phyloP scores from a whole-genome alignment of 2,888 invertebrate species.

The Gandaritis pyraliata region DNA sequence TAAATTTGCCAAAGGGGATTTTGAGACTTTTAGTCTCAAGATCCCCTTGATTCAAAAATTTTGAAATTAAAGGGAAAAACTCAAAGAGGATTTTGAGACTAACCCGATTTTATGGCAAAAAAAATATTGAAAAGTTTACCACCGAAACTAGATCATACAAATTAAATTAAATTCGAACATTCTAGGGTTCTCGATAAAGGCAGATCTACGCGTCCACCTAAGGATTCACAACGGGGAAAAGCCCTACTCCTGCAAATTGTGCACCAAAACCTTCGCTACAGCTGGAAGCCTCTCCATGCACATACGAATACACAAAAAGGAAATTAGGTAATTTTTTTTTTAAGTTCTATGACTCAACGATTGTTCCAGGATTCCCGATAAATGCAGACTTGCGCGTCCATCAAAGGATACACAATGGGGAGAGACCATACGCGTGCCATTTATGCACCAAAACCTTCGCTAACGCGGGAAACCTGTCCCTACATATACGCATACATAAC shows the following conservation, averaged over 20 bases:
- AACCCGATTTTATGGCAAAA: too few relatives aligned
- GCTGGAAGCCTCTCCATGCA: conserved; percentile 78
- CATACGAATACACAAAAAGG: conserved; percentile 76
- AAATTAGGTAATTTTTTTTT: conserved; percentile 60
- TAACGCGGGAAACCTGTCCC: conserved; percentile 76
- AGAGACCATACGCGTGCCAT: conserved; percentile 76
- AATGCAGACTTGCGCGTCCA: conserved; percentile 75
- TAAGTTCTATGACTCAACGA: too few relatives aligned
- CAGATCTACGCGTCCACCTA: conserved; percentile 75
- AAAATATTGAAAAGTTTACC: too few relatives aligned
- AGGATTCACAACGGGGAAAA: conserved; percentile 77
- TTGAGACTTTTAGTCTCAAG: too few relatives aligned
- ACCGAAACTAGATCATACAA: too few relatives aligned
- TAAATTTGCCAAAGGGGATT: too few relatives aligned
- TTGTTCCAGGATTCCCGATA: conserved; percentile 70
- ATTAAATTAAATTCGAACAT: background rate
- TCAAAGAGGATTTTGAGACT: too few relatives aligned
- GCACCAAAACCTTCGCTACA: conserved; percentile 75
- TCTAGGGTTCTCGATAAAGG: conserved; percentile 75
- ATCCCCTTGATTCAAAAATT: too few relatives aligned
- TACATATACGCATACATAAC: conserved; percentile 77
- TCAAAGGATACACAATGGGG: conserved; percentile 76
- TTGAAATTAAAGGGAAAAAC: too few relatives aligned
- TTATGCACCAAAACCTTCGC: conserved; percentile 76
- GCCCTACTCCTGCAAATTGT: conserved; percentile 74